Percentiles rank a stretch among this genome's conserved stretches.
Evolutionary conservation across 2,888 invertebrate genomes (phyloP).

Genomic region (Phyllotreta striolata): DNA sequence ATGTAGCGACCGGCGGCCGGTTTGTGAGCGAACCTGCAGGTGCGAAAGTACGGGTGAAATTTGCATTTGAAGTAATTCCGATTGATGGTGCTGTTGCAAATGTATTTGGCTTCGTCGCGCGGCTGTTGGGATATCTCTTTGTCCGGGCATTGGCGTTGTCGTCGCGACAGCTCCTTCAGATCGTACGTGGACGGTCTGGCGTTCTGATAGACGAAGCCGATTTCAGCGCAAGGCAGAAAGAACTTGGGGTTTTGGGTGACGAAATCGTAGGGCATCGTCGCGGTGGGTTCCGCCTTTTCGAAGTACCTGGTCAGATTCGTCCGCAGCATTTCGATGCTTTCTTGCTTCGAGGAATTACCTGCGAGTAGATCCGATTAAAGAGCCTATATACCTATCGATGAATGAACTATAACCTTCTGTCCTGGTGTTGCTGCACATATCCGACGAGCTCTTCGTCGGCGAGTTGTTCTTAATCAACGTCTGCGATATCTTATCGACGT

Average conservation of each 20-base stretch:
- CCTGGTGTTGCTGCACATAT: constrained; percentile 3
- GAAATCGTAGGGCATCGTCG: constrained; percentile 35
- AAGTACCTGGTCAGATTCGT: constrained; percentile 36
- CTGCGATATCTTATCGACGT: constrained; percentile 31
- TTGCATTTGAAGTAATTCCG: too few species aligned
- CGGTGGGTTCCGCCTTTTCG: constrained; percentile 26
- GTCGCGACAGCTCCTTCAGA: too few species aligned
- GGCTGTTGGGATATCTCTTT: too few species aligned
- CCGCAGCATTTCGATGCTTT: constrained; percentile 32
- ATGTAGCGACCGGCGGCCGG: too few species aligned
- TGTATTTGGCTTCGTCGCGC: too few species aligned
- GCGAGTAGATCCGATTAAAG: too few species aligned
- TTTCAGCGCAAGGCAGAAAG: constrained; percentile 36
- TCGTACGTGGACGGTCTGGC: constrained; percentile 20
- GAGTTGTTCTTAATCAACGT: constrained; percentile 12
- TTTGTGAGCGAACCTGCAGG: too few species aligned
- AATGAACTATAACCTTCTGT: too few species aligned
- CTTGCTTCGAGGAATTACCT: constrained; percentile 25
- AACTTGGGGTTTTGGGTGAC: constrained; percentile 33
- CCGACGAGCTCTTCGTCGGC: constrained; percentile 12
- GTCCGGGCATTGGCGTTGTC: too few species aligned
- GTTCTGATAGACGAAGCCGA: constrained; percentile 38
- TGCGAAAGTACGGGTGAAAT: too few species aligned
- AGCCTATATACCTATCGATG: too few species aligned
- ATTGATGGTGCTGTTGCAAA: too few species aligned